Evolutionary conservation across 2,113 vertebrate species (phyloP), one percentile per base, ranked within the genome.

Genomic region (Aspiorhynchus laticeps): DNA sequence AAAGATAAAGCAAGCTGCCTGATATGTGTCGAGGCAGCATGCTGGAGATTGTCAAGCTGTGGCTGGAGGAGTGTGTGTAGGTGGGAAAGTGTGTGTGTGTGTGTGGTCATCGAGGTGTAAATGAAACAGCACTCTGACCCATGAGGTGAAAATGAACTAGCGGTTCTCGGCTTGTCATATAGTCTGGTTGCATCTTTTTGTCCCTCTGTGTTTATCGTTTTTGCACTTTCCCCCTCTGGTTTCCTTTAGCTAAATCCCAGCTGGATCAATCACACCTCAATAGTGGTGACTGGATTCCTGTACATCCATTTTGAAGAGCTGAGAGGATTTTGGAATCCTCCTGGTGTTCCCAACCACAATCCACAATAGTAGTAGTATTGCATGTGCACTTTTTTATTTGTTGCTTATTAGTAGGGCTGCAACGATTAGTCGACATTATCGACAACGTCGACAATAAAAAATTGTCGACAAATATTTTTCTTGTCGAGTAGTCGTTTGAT

Each of bases 121-220:
- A 90, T 88, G 85, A 90, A 90, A 88, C 87, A 79, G 79, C 61
- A 67, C 86, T 83, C 51, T 85, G 89, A 90, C 83, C 86, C 77
- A 75, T 83, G 73, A 80, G 83, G 89, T 88, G 89, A 87, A 88
- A 90, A 88, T 90, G 65, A 90, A 86, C 79, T 84, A 85, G 53
- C 6, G 4, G 31, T 33, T 80, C 48, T 75, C 78, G 33, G 71
- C 77, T 67, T 26, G 80, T 77, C 76, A 0, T 65, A 21, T 65
- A 28, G 79, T 46, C 56, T 46, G 59, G 48, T 79, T 33, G 9
- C 8, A 33, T 69, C 51, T 84, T 81, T 46, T 51, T 26, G 31
- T 38, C 7, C 8, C 7, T 65, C 41, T 11, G 26, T 78, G 69
- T 84, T 38, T 69, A 48, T 46, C 26, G 7, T n/a, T 43, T 1